Percentiles rank a stretch among this genome's conserved stretches.
phyloP scores from a whole-genome alignment of 2,113 vertebrate species.

The Zapus hudsonius region DNA sequence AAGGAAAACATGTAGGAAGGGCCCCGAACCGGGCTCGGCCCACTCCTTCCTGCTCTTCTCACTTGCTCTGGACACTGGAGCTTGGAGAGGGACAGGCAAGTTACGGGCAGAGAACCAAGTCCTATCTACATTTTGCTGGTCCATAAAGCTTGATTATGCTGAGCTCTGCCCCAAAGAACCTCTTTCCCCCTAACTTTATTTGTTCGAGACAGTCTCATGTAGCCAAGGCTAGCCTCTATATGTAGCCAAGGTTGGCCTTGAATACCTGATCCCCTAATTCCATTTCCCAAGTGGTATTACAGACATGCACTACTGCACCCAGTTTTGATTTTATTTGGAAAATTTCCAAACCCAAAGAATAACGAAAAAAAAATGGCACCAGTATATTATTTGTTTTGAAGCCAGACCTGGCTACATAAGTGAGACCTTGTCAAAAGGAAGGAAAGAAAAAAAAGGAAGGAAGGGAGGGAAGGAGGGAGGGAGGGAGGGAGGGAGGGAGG shows the following conservation, averaged over 20 bases:
- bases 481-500: no score
- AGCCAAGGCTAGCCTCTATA: neutral
- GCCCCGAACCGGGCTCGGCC: no score
- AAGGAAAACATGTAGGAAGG: neutral
- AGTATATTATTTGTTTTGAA: neutral
- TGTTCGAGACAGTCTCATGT: neutral
- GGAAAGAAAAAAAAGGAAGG: neutral
- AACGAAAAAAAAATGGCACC: neutral
- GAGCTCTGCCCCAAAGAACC: neutral
- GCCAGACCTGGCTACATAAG: neutral
- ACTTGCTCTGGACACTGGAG: neutral
- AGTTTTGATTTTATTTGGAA: neutral
- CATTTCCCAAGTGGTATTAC: neutral
- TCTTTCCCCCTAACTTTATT: neutral
- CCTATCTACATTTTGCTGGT: neutral
- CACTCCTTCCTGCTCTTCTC: neutral
- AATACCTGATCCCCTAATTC: neutral
- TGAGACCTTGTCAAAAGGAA: neutral
- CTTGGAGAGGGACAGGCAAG: rapidly evolving
- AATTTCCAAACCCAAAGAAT: neutral
- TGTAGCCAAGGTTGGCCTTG: neutral
- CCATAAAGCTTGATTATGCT: neutral
- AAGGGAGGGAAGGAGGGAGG: no score
- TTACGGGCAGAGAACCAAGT: neutral
- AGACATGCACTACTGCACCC: no score